Base-by-base conservation (phyloP, 2,888 invertebrate genomes). In the Cephus pygmeus region DNA sequence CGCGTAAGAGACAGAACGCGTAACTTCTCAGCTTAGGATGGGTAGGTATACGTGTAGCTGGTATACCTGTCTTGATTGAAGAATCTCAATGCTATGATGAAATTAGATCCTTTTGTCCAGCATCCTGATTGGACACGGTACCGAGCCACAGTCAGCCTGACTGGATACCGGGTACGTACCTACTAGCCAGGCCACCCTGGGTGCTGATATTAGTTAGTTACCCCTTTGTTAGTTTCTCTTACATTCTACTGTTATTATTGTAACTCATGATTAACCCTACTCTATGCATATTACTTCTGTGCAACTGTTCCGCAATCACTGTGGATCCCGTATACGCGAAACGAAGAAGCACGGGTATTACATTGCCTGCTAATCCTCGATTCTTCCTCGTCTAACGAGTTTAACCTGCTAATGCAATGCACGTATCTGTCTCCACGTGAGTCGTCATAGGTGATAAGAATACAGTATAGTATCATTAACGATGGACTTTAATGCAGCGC, bases 61-160 rank as follows among this genome's bases (percentile, higher is more conserved):
- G 56, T 56, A 56, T 56, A 23, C 56, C 56, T 56, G 56, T 56
- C 56, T 56, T 56, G 56, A 56, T 56, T 56, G 56, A 56, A 56
- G 56, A 56, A 56, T 56, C 56, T 56, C 56, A 56, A 56, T 31
- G 71, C 71, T 34, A 34, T 71, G 34, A 71, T 71, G 71, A 34
- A 71, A 34, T 71, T 71, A 71, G 71, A 71, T 71, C 71, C 71
- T 56, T 56, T 56, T 56, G 56, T 56, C 56, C 56, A 23, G 23
- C 23, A 56, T 56, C 23, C 56, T 56, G 56, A 56, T 56, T 56
- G 56, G 56, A 56, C 56, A 56, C 56, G 23, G 56, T 56, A 56
- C 56, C 9, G 56, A 56, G 56, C 56, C 56, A 56, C 23, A 56
- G 56, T 56, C 23, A 23, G 23, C 2, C 56, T 56, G 56, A 23